Evolutionary conservation across 2,888 invertebrate species (phyloP), one percentile per base, ranked within the genome.

Genomic region (Eupithecia abbreviata): DNA sequence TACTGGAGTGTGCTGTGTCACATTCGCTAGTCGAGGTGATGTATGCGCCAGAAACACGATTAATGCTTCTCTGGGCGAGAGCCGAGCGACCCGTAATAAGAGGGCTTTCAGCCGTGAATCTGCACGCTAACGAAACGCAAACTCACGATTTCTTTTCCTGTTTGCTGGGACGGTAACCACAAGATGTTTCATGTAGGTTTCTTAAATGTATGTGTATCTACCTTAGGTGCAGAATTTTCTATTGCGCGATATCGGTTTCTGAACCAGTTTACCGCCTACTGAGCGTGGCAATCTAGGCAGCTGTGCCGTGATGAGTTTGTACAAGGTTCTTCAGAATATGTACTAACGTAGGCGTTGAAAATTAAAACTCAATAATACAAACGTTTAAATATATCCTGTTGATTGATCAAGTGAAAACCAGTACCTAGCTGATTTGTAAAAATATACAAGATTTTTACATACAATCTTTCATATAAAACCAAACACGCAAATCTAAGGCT

Each of bases 1-100:
- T 90, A 90, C 89, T 91, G 86, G 88, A 90, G 90, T 90, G 88
- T 90, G 90, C 83, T 84, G 85, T 87, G 90, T 89, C 87, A 87
- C 87, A 85, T 87, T 87, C 83, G 84, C 85, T 83, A 83, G 82
- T 84, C 84, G 83, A 86, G 86, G 86, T 89, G 89, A 88, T 87
- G 83, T 87, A 88, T 87, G 87, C 86, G 83, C 84, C 83, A 83
- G 84, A 80, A 80, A 82, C 79, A 82, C 86, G 87, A 88, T 88
- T 87, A 89, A 88, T 88, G 85, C 86, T 81, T 85, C 84, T 84
- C 81, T 82, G 85, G 82, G 66, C 67, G 84, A 84, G 84, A 85
- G 84, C 86, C 83, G 84, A 85, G 83, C 85, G 85, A 85, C 88
- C 87, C 90, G 88, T 87, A 89, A 89, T 90, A 89, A 87, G 87